These are phyloP conservation scores for Papilio polyxenes DNA, from an alignment of 1,140 invertebrate genomes.

Conservation along the genomic window DNA sequence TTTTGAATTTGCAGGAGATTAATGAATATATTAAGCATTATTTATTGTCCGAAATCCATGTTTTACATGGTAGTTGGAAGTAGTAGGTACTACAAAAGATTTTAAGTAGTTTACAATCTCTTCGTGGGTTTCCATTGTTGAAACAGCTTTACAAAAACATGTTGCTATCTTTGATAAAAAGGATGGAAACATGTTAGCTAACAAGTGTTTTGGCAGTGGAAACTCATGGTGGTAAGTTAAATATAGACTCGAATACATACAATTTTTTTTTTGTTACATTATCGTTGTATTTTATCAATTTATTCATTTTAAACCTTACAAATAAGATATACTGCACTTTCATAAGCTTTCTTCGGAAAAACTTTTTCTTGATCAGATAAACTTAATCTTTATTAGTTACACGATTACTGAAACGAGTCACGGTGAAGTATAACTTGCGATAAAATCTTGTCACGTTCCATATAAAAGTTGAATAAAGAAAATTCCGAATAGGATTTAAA, in stretches of 20 bases:
- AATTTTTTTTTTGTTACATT: neutral
- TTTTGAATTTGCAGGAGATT: neutral
- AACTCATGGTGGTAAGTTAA: neutral
- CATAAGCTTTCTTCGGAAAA: neutral
- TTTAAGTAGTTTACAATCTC: neutral
- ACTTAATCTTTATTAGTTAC: neutral
- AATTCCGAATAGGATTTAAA: constrained; percentile 3
- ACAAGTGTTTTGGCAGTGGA: neutral
- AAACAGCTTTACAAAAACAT: too few species aligned
- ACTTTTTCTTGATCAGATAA: constrained; percentile 11
- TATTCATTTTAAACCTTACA: neutral
- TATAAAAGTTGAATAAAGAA: neutral
- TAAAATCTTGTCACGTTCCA: constrained; percentile 17
- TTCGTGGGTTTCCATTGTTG: neutral
- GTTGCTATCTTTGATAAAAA: too few species aligned
- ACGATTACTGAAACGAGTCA: neutral
- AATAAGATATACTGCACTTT: neutral
- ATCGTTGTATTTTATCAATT: neutral
- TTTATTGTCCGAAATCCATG: neutral
- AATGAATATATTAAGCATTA: neutral
- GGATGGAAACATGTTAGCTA: too few species aligned
- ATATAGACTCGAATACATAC: neutral
- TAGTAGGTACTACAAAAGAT: neutral
- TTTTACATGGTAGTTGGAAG: neutral
- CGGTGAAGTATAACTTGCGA: neutral